phyloP scores from a whole-genome alignment of 2,797 vertebrate species.

The Chelidonichthys spinosus region DNA sequence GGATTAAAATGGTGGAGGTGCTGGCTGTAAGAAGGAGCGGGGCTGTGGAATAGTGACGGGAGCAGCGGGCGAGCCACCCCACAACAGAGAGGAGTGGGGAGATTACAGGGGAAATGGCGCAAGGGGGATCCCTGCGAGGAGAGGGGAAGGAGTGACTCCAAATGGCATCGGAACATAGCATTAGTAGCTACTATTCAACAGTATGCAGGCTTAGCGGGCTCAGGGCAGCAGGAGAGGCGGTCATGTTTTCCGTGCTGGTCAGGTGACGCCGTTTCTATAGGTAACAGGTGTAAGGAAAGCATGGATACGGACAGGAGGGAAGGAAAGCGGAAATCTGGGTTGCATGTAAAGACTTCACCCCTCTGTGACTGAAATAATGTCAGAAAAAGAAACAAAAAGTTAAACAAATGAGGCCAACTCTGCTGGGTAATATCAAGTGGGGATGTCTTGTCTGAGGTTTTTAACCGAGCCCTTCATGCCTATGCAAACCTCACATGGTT shows the following conservation, averaged over 20 bases:
- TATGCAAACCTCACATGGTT: slow-evolving; percentile 73
- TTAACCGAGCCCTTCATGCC: slow-evolving; percentile 66
- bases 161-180: slow-evolving; percentile 83
- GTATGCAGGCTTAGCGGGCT: slow-evolving; percentile 81
- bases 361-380: slow-evolving; percentile 54
- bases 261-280: slow-evolving; percentile 50
- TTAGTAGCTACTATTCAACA: slow-evolving; percentile 79
- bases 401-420: slow-evolving; percentile 58
- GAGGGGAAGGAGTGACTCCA: slow-evolving; percentile 79
- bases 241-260: slow-evolving; percentile 50
- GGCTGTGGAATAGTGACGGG: slow-evolving; percentile 75
- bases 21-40: slow-evolving; percentile 78
- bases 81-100: slow-evolving; percentile 81
- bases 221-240: slow-evolving; percentile 68
- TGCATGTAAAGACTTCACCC: slow-evolving; percentile 28
- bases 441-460: slow-evolving; percentile 45
- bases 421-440: slow-evolving; percentile 35
- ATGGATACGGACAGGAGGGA: neutral
- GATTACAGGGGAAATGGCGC: slow-evolving; percentile 83
- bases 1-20: slow-evolving; percentile 88
- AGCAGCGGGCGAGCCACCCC: slow-evolving; percentile 83
- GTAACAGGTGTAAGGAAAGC: slow-evolving; percentile 50
- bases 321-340: slow-evolving; percentile 5
- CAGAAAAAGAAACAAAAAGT: slow-evolving; percentile 28
- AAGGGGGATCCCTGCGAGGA: slow-evolving; percentile 73